These are phyloP conservation scores for Odontamblyopus rebecca DNA, from an alignment of 2,797 vertebrate species.

Conservation along the genomic window DNA sequence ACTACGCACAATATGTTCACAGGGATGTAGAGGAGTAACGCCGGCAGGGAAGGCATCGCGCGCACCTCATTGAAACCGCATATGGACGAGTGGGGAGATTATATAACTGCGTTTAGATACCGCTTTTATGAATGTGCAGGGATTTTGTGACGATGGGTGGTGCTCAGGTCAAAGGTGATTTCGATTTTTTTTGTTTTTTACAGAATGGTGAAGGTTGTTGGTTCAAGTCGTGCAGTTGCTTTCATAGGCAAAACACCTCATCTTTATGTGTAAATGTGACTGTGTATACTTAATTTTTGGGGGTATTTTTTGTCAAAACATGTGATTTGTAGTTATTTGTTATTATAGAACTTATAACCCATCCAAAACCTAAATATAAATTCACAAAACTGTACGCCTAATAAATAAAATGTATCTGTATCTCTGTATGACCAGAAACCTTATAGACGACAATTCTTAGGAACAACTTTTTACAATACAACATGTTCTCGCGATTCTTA, in stretches of 20 bases:
- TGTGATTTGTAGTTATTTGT: background rate
- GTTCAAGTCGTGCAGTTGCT: background rate
- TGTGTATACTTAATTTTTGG: no score
- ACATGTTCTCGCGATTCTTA: no score
- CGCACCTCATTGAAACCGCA: constrained; percentile 43
- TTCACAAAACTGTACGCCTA: background rate
- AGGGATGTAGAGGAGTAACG: constrained; percentile 29
- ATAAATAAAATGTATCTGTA: background rate
- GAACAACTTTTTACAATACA: background rate
- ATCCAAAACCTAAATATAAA: background rate
- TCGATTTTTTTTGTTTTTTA: background rate
- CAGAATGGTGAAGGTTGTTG: background rate
- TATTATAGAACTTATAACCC: background rate
- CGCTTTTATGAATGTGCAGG: background rate
- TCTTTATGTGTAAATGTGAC: background rate
- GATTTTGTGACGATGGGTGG: background rate
- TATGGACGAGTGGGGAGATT: background rate
- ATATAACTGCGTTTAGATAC: background rate
- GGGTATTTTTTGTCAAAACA: background rate
- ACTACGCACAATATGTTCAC: constrained; percentile 53
- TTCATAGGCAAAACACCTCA: background rate
- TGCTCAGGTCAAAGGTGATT: background rate
- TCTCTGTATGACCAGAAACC: background rate
- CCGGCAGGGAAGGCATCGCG: constrained; percentile 35
- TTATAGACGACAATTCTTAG: background rate